phyloP scores from a whole-genome alignment of 2,113 vertebrate species.

The Haemorhous mexicanus region DNA sequence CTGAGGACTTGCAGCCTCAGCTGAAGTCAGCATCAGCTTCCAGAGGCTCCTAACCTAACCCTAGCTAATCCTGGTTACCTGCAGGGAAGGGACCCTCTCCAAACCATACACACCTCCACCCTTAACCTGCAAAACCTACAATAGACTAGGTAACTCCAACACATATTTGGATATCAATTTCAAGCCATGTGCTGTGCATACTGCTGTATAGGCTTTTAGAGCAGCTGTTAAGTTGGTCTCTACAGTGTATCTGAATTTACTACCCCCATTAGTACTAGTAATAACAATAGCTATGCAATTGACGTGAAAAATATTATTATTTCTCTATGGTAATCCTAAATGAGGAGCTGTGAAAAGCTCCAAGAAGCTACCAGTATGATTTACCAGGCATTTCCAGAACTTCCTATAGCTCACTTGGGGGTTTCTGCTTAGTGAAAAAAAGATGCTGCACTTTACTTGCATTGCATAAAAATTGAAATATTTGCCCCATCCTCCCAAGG shows the following conservation, averaged over 20 bases:
- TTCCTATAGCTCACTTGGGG: not conserved
- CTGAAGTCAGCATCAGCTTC: not conserved
- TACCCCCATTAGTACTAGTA: not conserved
- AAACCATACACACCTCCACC: not conserved
- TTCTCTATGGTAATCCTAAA: not conserved
- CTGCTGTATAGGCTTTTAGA: not conserved
- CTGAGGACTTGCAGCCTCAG: not conserved
- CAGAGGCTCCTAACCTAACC: not conserved
- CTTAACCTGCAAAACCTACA: not conserved
- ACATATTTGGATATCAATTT: not conserved
- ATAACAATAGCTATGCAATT: not conserved
- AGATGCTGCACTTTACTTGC: not conserved
- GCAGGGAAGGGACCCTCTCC: not conserved
- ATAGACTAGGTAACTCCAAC: not conserved
- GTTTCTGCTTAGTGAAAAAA: not conserved
- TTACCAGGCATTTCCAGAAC: not conserved
- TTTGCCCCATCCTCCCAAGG: not conserved
- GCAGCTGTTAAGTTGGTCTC: not conserved
- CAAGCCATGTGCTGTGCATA: fast-evolving
- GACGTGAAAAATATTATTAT: not conserved
- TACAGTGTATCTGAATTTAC: not conserved
- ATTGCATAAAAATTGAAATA: not conserved
- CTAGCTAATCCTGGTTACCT: not conserved
- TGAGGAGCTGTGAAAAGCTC: not conserved
- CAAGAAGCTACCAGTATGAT: not conserved